Conservation (phyloP, 2,113 vertebrate genomes). For the Ameiurus melas region DNA sequence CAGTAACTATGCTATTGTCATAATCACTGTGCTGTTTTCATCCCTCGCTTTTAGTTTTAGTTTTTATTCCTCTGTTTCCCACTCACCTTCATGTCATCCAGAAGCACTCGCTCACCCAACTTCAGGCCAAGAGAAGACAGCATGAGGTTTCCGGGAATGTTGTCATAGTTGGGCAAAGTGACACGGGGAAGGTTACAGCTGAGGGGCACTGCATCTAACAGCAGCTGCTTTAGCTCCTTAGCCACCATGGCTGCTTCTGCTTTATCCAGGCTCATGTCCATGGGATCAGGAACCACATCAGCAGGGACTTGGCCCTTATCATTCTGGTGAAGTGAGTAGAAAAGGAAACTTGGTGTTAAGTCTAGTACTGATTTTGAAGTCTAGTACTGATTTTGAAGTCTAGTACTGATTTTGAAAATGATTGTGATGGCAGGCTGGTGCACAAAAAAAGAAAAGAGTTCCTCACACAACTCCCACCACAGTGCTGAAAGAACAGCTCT, state of each 20-base stretch:
- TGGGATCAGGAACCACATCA: constrained; percentile 88
- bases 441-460: too few species aligned
- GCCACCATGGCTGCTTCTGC: constrained; percentile 87
- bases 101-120: constrained; percentile 80
- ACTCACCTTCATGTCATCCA: constrained; percentile 86
- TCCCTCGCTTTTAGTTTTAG: neutral
- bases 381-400: neutral
- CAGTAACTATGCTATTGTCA: neutral
- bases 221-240: constrained; percentile 85
- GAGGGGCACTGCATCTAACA: constrained; percentile 85
- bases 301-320: constrained; percentile 85
- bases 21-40: neutral
- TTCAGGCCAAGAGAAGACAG: constrained; percentile 82
- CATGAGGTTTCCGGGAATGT: constrained; percentile 90
- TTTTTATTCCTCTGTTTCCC: neutral
- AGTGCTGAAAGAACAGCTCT: too few species aligned
- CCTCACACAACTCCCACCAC: too few species aligned
- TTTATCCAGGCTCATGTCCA: constrained; percentile 93
- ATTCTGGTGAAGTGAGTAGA: constrained; percentile 70
- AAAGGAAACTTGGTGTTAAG: neutral
- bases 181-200: constrained; percentile 87
- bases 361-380: too few species aligned
- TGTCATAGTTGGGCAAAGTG: constrained; percentile 90
- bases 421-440: too few species aligned
- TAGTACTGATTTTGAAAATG: neutral